These are phyloP conservation scores for Bradypus variegatus DNA, from an alignment of 2,797 vertebrate species.

Conservation along the genomic window DNA sequence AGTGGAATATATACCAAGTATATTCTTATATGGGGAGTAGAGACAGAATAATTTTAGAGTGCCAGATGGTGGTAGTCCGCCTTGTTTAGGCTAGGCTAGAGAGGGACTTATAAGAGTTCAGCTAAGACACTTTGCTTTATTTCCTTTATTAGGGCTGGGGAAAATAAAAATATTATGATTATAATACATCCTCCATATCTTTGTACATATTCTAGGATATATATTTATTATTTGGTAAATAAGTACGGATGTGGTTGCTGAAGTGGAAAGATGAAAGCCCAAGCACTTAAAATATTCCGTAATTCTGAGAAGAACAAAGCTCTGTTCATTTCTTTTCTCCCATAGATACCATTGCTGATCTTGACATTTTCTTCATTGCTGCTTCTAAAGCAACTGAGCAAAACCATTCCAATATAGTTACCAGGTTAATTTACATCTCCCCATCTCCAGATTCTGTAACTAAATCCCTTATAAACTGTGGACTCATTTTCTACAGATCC, in stretches of 20 bases:
- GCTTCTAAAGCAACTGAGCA: background rate
- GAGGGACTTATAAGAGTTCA: background rate
- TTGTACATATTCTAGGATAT: background rate
- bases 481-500: background rate
- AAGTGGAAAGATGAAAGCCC: background rate
- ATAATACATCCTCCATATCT: background rate
- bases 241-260: background rate
- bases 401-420: background rate
- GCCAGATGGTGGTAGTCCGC: background rate
- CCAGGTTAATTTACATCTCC: background rate
- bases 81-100: background rate
- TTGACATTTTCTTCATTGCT: background rate
- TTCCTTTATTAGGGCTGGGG: background rate
- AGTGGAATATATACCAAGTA: background rate
- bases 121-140: background rate
- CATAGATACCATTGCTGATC: accelerated
- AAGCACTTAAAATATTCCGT: background rate
- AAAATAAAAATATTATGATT: background rate
- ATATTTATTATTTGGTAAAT: background rate
- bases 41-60: background rate
- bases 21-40: background rate
- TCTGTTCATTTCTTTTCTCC: too few species aligned
- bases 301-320: background rate
- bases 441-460: background rate
- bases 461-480: background rate